These are phyloP conservation scores for Gibbula magus DNA, from an alignment of 2,888 invertebrate genomes.

Conservation along the genomic window DNA sequence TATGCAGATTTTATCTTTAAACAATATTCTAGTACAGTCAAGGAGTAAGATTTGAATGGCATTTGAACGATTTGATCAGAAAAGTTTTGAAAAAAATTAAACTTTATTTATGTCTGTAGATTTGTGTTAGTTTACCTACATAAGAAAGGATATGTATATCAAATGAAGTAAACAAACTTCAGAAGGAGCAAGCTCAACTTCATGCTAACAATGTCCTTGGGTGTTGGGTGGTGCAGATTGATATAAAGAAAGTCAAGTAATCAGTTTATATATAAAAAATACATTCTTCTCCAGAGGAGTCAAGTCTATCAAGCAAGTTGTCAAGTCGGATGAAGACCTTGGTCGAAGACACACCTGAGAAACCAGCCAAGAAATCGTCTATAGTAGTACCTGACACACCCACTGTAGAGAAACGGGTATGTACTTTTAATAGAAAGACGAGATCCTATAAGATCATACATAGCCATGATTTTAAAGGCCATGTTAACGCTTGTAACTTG, in stretches of 20 bases:
- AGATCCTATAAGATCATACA: too few species aligned
- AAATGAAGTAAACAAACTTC: not conserved
- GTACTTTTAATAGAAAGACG: too few species aligned
- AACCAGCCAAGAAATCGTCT: not conserved
- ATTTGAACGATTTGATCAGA: too few species aligned
- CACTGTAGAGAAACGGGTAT: not conserved
- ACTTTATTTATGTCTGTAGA: too few species aligned
- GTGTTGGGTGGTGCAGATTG: not conserved
- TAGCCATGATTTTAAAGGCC: too few species aligned
- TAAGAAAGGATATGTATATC: not conserved
- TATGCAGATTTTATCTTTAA: too few species aligned
- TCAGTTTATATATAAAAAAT: not conserved
- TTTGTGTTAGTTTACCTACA: too few species aligned
- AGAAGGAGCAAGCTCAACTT: not conserved
- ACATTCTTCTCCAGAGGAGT: slow-evolving; percentile 23
- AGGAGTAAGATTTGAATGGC: too few species aligned
- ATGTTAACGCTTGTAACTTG: not conserved
- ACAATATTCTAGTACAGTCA: too few species aligned
- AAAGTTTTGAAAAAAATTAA: too few species aligned
- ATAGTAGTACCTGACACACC: not conserved
- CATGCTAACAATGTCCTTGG: not conserved
- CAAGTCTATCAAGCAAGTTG: slow-evolving; percentile 55
- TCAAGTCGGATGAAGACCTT: slow-evolving; percentile 46
- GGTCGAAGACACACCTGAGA: slow-evolving; percentile 40
- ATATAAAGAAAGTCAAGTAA: not conserved